Base-by-base conservation (phyloP, 2,113 vertebrate genomes). In the Micronycteris hirsuta region DNA sequence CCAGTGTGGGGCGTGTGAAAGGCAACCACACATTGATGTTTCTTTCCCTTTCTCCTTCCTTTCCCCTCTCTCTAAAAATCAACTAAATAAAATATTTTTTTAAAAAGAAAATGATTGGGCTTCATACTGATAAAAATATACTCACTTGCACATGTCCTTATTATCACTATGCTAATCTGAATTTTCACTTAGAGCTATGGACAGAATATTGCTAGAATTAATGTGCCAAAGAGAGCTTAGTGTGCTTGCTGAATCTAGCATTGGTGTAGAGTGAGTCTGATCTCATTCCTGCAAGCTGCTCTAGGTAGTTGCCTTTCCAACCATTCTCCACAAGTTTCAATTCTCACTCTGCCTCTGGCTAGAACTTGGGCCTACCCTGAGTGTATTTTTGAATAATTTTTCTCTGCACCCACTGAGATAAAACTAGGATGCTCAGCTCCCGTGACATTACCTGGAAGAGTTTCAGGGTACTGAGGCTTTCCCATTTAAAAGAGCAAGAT, bases 101-200 rank as follows among this genome's bases (percentile, higher is more conserved):
- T 24, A 58, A 24, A 54, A 58, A 58, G 71, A 89, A 94, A 92
- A 95, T 2, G 70, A 61, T 61, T 58, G 86, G 17, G 12, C 20
- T 65, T 95, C 82, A 76, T 56, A 80, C 45, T 81, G 87, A 54
- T 95, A 89, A 93, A 97, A 95, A 92, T 93, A 76, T 61, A 90
- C 3, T 6, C 38, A 31, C 4, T 76, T 33, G 9, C 45, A 71
- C 20, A 71, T 38, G 10, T 47, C 3, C 5, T 8, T 93, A 33
- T 71, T 89, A 84, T 84, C 43, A 91, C 3, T 61, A 92, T 86
- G 13, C 31, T 43, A 45, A 54, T 80, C 31, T 86, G 26, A 76
- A 86, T 70, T 93, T 82, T 94, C 58, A 71, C 49, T 85, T 95
- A 58, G 33, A 70, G 33, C 20, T 65, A 80, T 61, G 80, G 54